Percentiles rank a stretch among this genome's conserved stretches.
phyloP scores from a whole-genome alignment of 2,113 vertebrate species.

The Platysteira castanea region DNA sequence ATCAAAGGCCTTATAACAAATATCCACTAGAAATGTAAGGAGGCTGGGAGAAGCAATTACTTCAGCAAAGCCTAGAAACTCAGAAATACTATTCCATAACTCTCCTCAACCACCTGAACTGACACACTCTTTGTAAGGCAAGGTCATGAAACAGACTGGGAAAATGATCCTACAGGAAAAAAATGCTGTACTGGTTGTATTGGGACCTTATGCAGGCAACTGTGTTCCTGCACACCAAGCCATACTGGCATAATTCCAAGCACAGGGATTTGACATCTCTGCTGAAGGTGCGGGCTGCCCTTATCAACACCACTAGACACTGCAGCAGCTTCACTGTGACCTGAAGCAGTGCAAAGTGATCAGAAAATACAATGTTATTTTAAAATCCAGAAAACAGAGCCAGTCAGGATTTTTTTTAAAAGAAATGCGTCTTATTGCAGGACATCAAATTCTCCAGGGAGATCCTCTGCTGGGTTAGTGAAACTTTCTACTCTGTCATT shows the following conservation, averaged over 20 bases:
- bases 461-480: not conserved
- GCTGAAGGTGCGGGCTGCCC: not conserved
- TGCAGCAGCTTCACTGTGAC: not conserved
- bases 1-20: not conserved
- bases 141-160: not conserved
- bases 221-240: accelerated
- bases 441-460: not conserved
- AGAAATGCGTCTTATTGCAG: not conserved
- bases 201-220: not conserved
- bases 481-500: not conserved
- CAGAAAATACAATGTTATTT: not conserved
- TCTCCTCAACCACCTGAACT: not conserved
- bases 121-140: not conserved
- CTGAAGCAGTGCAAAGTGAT: not conserved
- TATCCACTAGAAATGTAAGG: not conserved
- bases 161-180: not conserved
- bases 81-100: not conserved
- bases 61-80: not conserved
- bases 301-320: not conserved
- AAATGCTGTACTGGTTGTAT: not conserved
- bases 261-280: not conserved
- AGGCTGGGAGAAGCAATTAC: not conserved
- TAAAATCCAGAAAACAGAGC: not conserved
- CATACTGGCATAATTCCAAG: not conserved
- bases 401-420: not conserved